Base-by-base conservation (phyloP, 2,888 invertebrate genomes). In the Pelosia muscerda region DNA sequence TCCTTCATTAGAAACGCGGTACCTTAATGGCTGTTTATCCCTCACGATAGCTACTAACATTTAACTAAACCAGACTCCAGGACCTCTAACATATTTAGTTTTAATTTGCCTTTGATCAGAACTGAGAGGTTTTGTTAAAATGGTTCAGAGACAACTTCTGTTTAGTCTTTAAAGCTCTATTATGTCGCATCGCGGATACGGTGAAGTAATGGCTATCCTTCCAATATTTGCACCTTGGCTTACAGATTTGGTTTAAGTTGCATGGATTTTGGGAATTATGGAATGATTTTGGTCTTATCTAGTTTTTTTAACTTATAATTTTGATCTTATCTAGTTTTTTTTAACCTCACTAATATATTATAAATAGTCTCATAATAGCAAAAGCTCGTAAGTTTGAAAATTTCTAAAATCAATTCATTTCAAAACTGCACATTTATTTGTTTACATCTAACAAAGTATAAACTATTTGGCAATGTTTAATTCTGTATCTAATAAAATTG, bases 91-190 rank as follows among this genome's bases (percentile, higher is more conserved):
- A n/a, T 26, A n/a, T n/a, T 42, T 62, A 9, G 42, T 19, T 10
- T 28, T 9, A 66, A 26, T 56, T 25, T 26, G 8, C 59, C 15
- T 31, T 58, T 25, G 55, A 23, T 67, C n/a, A 58, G 13, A 57
- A 19, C 0, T 1, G 19, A 64, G 23, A 23, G 87, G 55, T 83
- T 82, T 76, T 28, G 1, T 23, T 73, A 68, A 26, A 23, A 34
- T 85, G 84, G 87, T 64, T 62, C 26, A 28, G 68, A 74, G 71
- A 71, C 62, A 79, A 80, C 74, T 79, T 77, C 79, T 83, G 85
- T 86, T 88, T 85, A 82, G 78, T 85, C 79, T 86, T 86, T 84
- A 88, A 84, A 74, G 79, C 84, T 84, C 83, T 85, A 84, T 88
- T 87, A 84, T 83, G 81, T 79, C 67, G 77, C 49, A 28, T 66